A percentile compares a stretch with the other conserved stretches of the same genome.
phyloP scores from a whole-genome alignment of 2,888 invertebrate genomes.

The Heliconius aoede region DNA sequence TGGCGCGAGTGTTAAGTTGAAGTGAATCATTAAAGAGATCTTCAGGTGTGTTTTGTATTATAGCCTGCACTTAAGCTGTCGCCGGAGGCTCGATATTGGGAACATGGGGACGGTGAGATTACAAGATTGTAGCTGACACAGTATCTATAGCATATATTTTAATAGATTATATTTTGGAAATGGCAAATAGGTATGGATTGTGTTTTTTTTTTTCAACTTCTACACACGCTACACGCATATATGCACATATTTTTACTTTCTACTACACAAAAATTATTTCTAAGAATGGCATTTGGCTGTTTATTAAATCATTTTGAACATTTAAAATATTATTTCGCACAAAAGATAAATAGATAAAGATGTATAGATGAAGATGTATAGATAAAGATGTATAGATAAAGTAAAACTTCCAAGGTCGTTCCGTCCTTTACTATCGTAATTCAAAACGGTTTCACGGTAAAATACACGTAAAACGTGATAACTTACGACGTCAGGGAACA shows the following conservation, averaged over 20 bases:
- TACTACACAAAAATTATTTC: neutral
- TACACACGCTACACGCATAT: no score
- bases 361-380: no score
- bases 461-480: constrained; percentile 32
- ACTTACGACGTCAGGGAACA: constrained; percentile 36
- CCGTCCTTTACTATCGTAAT: constrained; percentile 28
- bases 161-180: neutral
- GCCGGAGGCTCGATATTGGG: constrained; percentile 32
- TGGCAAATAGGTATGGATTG: neutral
- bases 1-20: constrained; percentile 31
- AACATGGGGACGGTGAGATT: neutral
- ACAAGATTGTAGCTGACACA: neutral
- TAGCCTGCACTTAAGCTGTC: constrained; percentile 31
- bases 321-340: neutral
- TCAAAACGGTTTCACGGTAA: constrained; percentile 43
- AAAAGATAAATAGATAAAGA: no score
- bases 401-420: constrained; percentile 22
- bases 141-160: neutral
- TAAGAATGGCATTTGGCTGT: neutral
- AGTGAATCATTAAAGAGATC: constrained; percentile 38
- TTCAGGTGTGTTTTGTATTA: constrained; percentile 27
- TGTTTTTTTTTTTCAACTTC: no score
- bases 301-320: neutral
- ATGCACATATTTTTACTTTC: no score
- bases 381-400: no score